Percentiles rank a stretch among this genome's conserved stretches.
Evolutionary conservation across 2,888 invertebrate genomes (phyloP).

Genomic region (Epicampocera succincta): DNA sequence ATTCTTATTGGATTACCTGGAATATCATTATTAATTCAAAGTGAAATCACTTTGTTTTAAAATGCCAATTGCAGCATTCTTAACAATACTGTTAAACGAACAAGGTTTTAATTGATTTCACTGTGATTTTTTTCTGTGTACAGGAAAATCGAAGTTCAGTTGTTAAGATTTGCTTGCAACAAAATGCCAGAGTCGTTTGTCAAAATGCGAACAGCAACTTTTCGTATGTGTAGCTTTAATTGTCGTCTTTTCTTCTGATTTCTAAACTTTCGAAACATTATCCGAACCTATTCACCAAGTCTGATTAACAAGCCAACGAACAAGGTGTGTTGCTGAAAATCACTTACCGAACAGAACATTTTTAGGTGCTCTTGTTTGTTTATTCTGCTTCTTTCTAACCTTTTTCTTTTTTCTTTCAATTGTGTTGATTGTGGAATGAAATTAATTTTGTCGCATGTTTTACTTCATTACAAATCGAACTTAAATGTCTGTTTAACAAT

Average conservation of each 20-base stretch:
- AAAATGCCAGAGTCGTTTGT: too few relatives aligned
- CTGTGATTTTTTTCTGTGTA: too few relatives aligned
- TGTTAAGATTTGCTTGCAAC: too few relatives aligned
- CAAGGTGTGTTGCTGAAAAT: slow-evolving; percentile 48
- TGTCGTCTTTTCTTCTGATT: not conserved
- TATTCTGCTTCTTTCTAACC: not conserved
- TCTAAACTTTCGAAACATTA: slow-evolving; percentile 12
- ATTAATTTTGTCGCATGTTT: slow-evolving; percentile 69
- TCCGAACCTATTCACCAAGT: slow-evolving; percentile 58
- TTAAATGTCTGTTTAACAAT: slow-evolving; percentile 66
- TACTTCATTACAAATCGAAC: slow-evolving; percentile 66
- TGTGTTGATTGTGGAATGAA: slow-evolving; percentile 31
- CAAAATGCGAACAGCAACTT: too few relatives aligned
- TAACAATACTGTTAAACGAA: too few relatives aligned
- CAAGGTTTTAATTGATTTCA: too few relatives aligned
- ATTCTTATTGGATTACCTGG: too few relatives aligned
- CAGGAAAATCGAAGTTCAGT: too few relatives aligned
- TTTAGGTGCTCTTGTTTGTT: slow-evolving; percentile 2
- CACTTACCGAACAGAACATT: slow-evolving; percentile 24
- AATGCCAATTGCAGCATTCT: too few relatives aligned
- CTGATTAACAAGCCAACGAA: slow-evolving; percentile 32
- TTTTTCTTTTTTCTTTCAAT: slow-evolving; percentile 1
- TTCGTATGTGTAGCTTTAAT: not conserved
- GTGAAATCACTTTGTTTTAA: too few relatives aligned
- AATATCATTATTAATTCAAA: too few relatives aligned